These are phyloP conservation scores for Piprites chloris DNA, from an alignment of 2,113 vertebrate genomes.

Conservation along the genomic window DNA sequence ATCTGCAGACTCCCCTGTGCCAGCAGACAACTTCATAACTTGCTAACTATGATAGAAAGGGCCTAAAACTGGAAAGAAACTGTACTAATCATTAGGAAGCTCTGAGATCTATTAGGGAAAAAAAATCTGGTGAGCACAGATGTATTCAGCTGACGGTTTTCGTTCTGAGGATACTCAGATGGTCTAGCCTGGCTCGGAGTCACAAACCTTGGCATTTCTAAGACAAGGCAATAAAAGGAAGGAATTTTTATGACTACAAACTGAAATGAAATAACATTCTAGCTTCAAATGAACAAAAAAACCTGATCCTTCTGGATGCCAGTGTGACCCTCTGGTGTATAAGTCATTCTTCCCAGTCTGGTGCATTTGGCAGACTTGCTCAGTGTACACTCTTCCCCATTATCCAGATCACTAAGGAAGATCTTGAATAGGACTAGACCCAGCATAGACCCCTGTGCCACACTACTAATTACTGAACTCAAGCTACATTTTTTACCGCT, in stretches of 20 bases:
- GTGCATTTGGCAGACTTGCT: not conserved
- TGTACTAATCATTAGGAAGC: not conserved
- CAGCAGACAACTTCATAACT: not conserved
- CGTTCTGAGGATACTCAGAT: not conserved
- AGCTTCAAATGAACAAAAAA: not conserved
- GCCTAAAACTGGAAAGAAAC: not conserved
- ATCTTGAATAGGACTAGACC: not conserved
- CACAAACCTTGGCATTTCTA: not conserved
- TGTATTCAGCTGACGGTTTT: not conserved
- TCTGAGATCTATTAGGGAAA: not conserved
- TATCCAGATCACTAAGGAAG: not conserved
- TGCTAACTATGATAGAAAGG: not conserved
- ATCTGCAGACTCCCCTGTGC: not conserved
- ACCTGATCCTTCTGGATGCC: not conserved
- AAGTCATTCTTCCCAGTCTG: not conserved
- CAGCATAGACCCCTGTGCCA: not conserved
- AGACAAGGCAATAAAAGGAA: not conserved
- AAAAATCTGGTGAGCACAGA: not conserved
- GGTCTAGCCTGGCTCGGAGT: not conserved
- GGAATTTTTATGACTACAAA: not conserved
- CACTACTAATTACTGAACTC: not conserved
- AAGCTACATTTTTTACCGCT: not conserved
- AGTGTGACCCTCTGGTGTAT: not conserved
- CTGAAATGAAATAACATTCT: not conserved
- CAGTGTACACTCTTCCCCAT: not conserved